phyloP scores from a whole-genome alignment of 2,113 vertebrate species.

The Megaceryle torquata region DNA sequence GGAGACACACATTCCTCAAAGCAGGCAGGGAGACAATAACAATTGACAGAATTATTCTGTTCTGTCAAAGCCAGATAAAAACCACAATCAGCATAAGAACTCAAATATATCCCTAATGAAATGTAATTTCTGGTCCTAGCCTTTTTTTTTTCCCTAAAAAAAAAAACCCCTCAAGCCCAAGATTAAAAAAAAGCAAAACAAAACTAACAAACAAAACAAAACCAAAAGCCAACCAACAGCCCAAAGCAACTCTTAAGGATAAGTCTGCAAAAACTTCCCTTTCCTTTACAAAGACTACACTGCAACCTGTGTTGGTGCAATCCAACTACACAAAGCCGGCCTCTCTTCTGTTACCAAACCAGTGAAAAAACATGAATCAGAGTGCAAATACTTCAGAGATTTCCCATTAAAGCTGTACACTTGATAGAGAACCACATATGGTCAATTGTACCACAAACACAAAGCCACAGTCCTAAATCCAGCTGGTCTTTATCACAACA shows the following conservation, averaged over 20 bases:
- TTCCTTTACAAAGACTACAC: not conserved
- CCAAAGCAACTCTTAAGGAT: not conserved
- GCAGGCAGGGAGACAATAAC: not conserved
- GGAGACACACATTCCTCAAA: not conserved
- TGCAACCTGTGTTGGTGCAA: not conserved
- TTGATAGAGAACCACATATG: slow-evolving; percentile 25
- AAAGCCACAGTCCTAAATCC: not conserved
- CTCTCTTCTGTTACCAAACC: not conserved
- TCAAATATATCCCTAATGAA: not conserved
- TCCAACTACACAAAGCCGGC: not conserved
- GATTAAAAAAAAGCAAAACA: not conserved
- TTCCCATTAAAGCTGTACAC: not conserved
- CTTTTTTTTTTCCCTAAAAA: not conserved
- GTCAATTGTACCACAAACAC: not conserved
- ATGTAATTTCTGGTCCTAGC: not conserved
- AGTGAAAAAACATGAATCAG: slow-evolving; percentile 7
- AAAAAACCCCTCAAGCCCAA: not conserved
- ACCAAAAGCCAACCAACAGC: not conserved
- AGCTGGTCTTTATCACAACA: slow-evolving; percentile 5
- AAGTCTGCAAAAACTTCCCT: not conserved
- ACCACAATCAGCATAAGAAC: not conserved
- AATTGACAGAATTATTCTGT: slow-evolving; percentile 10
- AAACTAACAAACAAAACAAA: not conserved
- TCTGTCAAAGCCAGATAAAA: slow-evolving; percentile 40
- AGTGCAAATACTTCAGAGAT: slow-evolving; percentile 7